Percentiles rank a stretch among this genome's conserved stretches.
phyloP scores from a whole-genome alignment of 2,888 invertebrate genomes.

The Morpho helenor region DNA sequence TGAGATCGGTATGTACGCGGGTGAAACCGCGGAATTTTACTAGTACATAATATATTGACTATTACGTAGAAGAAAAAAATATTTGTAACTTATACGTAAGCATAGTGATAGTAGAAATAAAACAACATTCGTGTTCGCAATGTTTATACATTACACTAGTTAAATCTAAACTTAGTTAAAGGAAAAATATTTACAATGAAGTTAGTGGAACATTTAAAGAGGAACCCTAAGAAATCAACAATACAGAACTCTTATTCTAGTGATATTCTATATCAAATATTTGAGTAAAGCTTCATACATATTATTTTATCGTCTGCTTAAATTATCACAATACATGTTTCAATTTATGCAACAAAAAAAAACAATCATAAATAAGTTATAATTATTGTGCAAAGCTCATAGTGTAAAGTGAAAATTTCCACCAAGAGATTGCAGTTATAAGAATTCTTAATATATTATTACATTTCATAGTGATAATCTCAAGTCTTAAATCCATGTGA shows the following conservation, averaged over 20 bases:
- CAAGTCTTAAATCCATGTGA: too few relatives aligned
- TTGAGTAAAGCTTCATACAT: not conserved
- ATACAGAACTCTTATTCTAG: conserved; percentile 7
- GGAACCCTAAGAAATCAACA: conserved; percentile 6
- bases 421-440: too few relatives aligned
- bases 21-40: too few relatives aligned
- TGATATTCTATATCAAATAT: conserved; percentile 1
- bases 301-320: not conserved
- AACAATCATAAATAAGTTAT: too few relatives aligned
- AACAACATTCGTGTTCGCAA: conserved; percentile 18
- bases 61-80: not conserved
- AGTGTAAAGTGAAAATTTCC: too few relatives aligned
- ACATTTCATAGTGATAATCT: too few relatives aligned
- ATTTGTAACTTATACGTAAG: not conserved
- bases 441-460: too few relatives aligned
- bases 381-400: too few relatives aligned
- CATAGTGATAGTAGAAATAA: conserved; percentile 12
- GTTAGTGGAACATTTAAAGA: conserved; percentile 8
- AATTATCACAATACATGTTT: not conserved
- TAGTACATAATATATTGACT: too few relatives aligned
- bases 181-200: conserved; percentile 21
- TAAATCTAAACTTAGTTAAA: conserved; percentile 5
- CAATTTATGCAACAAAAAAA: too few relatives aligned
- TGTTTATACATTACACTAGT: conserved; percentile 16
- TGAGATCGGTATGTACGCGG: too few relatives aligned